These are phyloP conservation scores for Caenorhabditis sp. DNA, from an alignment of 2,888 invertebrate species.

Conservation along the genomic window DNA sequence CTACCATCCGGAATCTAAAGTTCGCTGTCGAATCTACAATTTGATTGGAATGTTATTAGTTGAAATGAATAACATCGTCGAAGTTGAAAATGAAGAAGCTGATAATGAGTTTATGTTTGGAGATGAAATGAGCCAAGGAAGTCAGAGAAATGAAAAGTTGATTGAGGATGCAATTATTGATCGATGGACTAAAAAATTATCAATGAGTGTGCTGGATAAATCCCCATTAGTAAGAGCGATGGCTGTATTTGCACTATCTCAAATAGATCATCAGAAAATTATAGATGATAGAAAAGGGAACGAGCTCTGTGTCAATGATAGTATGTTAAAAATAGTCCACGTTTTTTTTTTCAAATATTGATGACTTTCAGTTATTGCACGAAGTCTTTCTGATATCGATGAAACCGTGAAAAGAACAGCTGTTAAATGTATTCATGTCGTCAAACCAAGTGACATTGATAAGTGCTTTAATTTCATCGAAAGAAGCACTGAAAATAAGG, in stretches of 20 bases:
- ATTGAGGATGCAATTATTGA: constrained; percentile 22
- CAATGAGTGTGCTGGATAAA: constrained; percentile 20
- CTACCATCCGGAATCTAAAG: constrained; percentile 11
- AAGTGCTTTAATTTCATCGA: constrained; percentile 26
- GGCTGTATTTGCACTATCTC: constrained; percentile 13
- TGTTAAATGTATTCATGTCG: constrained; percentile 22
- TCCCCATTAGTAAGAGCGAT: constrained; percentile 17
- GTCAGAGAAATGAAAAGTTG: constrained; percentile 4
- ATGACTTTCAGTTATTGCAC: constrained; percentile 19
- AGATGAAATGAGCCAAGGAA: constrained; percentile 5
- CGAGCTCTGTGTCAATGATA: not conserved
- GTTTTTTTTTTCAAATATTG: not conserved
- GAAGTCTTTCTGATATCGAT: constrained; percentile 29
- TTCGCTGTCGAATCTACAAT: constrained; percentile 8
- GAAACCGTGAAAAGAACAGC: constrained; percentile 20
- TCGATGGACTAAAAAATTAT: constrained; percentile 19
- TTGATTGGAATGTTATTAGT: constrained; percentile 12
- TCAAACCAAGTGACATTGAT: constrained; percentile 17
- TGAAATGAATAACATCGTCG: constrained; percentile 16
- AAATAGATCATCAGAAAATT: constrained; percentile 10
- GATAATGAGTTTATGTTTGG: constrained; percentile 16
- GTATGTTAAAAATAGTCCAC: not conserved
- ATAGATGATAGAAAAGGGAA: not conserved
- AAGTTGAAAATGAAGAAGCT: constrained; percentile 18
- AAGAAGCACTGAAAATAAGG: constrained; percentile 18